Conservation (phyloP, 2,797 vertebrate genomes). For the Champsocephalus esox region DNA sequence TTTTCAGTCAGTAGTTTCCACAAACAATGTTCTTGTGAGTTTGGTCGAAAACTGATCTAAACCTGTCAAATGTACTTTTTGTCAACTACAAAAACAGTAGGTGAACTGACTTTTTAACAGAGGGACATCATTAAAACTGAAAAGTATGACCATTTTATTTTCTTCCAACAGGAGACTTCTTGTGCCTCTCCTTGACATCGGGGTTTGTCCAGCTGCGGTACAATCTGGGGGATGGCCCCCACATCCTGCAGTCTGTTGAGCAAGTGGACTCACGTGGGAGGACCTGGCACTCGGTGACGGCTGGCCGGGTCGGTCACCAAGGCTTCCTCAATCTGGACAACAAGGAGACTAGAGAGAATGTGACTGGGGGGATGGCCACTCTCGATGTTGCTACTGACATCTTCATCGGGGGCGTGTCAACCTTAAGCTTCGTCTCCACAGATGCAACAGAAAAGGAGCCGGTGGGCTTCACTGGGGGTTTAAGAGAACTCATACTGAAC, state of each 20-base stretch:
- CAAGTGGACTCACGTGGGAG: conserved; percentile 72
- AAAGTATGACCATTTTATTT: neutral
- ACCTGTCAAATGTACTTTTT: neutral
- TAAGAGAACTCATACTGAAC: conserved; percentile 86
- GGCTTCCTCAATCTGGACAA: conserved; percentile 87
- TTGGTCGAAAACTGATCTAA: neutral
- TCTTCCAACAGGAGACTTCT: conserved; percentile 87
- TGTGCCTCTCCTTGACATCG: conserved; percentile 87
- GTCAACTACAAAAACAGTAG: neutral
- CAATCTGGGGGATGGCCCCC: conserved; percentile 86
- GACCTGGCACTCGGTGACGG: conserved; percentile 86
- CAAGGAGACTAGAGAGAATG: conserved; percentile 70
- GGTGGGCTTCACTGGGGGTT: conserved; percentile 85
- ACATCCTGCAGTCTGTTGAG: conserved; percentile 79
- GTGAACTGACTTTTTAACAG: neutral
- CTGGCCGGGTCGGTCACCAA: conserved; percentile 83
- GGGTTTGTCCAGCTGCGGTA: conserved; percentile 88
- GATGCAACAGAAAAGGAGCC: conserved; percentile 83
- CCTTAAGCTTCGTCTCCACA: conserved; percentile 80
- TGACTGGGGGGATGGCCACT: conserved; percentile 79
- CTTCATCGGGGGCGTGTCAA: conserved; percentile 88
- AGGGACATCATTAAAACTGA: too few relatives aligned
- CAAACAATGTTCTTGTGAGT: neutral
- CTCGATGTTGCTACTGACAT: conserved; percentile 85
- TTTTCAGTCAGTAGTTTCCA: neutral